phyloP scores from a whole-genome alignment of 2,797 vertebrate species.

The Nasua narica region DNA sequence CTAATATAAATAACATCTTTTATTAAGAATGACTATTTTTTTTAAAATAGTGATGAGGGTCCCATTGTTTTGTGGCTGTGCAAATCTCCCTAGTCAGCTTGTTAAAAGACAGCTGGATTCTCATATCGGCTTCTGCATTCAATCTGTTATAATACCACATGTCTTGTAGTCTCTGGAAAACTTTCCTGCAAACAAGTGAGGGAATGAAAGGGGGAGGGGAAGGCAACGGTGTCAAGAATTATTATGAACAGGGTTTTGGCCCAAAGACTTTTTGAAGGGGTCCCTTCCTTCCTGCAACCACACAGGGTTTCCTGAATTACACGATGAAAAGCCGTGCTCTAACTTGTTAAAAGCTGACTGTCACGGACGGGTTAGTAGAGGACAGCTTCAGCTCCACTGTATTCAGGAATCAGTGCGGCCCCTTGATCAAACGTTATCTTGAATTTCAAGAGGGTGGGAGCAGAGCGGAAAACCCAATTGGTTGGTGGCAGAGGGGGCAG shows the following conservation, averaged over 20 bases:
- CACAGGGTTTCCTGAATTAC: accelerated
- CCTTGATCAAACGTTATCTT: background rate
- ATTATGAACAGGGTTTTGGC: background rate
- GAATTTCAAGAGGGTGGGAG: background rate
- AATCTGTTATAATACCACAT: background rate
- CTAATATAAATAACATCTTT: background rate
- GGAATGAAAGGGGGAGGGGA: accelerated
- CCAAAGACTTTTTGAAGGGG: background rate
- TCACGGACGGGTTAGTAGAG: accelerated
- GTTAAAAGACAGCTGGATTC: background rate
- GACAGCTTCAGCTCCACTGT: accelerated
- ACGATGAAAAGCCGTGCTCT: accelerated
- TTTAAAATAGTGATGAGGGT: accelerated
- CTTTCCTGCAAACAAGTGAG: accelerated
- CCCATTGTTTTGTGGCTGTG: background rate
- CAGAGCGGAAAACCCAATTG: background rate
- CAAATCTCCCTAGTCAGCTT: background rate
- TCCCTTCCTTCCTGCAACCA: accelerated
- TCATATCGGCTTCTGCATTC: background rate
- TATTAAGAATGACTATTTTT: background rate
- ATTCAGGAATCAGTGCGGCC: accelerated
- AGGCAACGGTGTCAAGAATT: background rate
- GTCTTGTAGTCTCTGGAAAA: background rate
- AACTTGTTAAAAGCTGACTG: accelerated
- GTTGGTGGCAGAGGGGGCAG: background rate